These are phyloP conservation scores for Aldabrachelys gigantea DNA, from an alignment of 2,113 vertebrate species.

Conservation along the genomic window DNA sequence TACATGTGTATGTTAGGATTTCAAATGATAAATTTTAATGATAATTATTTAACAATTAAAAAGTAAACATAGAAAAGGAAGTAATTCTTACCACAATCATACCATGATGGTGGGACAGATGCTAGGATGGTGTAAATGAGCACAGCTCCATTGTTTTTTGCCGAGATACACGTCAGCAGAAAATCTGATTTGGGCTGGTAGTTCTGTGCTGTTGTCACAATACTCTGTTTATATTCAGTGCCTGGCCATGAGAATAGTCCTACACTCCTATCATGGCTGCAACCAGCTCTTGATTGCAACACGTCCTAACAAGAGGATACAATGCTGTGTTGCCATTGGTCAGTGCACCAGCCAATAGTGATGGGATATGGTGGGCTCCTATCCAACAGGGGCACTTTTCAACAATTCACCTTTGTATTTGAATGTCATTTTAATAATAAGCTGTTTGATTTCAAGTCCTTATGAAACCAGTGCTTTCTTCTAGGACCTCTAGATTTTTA, in stretches of 20 bases:
- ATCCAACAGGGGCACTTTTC: not conserved
- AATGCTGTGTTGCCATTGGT: not conserved
- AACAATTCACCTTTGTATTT: not conserved
- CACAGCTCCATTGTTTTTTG: not conserved
- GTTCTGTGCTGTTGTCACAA: not conserved
- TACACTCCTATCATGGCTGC: no score
- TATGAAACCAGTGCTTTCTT: not conserved
- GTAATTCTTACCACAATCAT: no score
- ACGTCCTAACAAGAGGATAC: not conserved
- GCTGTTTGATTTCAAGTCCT: not conserved
- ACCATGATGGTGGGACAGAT: no score
- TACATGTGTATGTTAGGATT: not conserved
- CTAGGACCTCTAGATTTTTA: not conserved
- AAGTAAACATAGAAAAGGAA: not conserved
- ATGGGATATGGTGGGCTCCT: not conserved
- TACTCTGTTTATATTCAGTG: not conserved
- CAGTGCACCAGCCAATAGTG: not conserved
- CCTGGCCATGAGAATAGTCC: not conserved
- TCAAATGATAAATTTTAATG: not conserved
- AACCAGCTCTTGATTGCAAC: not conserved
- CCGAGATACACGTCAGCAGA: not conserved
- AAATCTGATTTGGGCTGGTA: not conserved
- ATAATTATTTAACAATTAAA: conserved; percentile 9
- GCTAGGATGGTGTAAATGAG: not conserved
- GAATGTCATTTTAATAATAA: not conserved